Percentiles rank a stretch among this genome's conserved stretches.
Evolutionary conservation across 2,797 vertebrate species (phyloP).

Genomic region (Caiman crocodilus): DNA sequence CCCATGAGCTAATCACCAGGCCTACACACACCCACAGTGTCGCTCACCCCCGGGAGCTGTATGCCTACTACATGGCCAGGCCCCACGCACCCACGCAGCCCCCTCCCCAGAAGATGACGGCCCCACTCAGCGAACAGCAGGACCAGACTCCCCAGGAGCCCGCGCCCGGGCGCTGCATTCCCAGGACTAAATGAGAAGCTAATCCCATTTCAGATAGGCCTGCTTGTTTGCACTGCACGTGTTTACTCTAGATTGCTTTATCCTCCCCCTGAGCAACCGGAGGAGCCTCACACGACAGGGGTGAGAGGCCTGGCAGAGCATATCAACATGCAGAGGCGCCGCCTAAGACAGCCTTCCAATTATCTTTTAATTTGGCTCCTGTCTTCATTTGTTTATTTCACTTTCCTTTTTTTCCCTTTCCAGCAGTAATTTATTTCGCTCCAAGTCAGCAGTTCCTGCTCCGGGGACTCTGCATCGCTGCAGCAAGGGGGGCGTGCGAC

Average conservation of each 20-base stretch:
- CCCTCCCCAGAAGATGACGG: rapidly evolving
- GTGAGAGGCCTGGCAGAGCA: neutral
- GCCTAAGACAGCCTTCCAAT: slow-evolving; percentile 54
- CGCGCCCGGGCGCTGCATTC: rapidly evolving
- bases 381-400: slow-evolving; percentile 62
- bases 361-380: slow-evolving; percentile 57
- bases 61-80: neutral
- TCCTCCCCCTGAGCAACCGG: neutral
- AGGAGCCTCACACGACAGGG: neutral
- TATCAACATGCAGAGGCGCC: neutral
- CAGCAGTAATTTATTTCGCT: slow-evolving; percentile 48
- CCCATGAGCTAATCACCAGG: neutral
- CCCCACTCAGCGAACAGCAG: neutral
- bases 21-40: neutral
- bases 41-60: neutral
- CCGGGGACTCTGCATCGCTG: neutral
- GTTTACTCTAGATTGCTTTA: neutral
- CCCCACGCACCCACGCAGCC: rapidly evolving
- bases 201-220: neutral
- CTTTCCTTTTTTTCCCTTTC: slow-evolving; percentile 28
- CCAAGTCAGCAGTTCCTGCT: neutral
- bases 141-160: neutral
- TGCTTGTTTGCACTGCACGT: neutral
- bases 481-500: neutral
- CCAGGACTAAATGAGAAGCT: neutral